Evolutionary conservation across 2,888 invertebrate genomes (phyloP).

Genomic region (Epirrhoe alternata): DNA sequence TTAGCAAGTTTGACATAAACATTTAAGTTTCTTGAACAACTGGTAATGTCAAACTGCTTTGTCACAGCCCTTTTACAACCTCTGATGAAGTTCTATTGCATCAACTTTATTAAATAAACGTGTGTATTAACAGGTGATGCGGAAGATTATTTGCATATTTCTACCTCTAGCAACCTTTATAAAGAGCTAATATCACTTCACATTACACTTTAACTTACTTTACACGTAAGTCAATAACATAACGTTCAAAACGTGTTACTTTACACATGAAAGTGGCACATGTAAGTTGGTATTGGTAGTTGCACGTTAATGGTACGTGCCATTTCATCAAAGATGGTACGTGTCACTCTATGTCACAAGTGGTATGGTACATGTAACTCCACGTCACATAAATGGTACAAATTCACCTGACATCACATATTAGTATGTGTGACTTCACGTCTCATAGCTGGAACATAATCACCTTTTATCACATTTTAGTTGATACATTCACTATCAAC

Average conservation of each 20-base stretch:
- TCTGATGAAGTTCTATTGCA: not conserved
- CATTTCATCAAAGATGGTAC: not conserved
- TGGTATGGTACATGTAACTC: not conserved
- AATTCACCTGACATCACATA: no score
- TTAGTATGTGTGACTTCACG: no score
- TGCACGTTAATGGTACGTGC: not conserved
- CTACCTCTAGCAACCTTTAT: conserved; percentile 5
- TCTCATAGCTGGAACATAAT: no score
- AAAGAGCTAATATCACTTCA: conserved; percentile 23
- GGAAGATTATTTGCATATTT: conserved; percentile 13
- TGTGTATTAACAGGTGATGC: not conserved
- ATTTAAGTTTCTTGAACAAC: not conserved
- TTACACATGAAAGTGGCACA: not conserved
- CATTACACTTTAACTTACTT: conserved; percentile 7
- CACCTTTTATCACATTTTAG: no score
- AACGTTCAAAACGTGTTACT: not conserved
- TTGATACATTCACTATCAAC: no score
- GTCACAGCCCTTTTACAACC: not conserved
- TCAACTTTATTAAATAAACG: not conserved
- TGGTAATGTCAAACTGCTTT: not conserved
- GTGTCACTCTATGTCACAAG: not conserved
- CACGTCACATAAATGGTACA: conserved; percentile 6
- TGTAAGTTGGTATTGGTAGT: no score
- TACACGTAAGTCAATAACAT: conserved; percentile 4
- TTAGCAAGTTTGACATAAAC: not conserved